Percentiles rank a stretch among this genome's conserved stretches.
These are phyloP conservation scores for Gastracanthus pulcherrimus DNA, from an alignment of 2,888 invertebrate species.

Conservation along the genomic window DNA sequence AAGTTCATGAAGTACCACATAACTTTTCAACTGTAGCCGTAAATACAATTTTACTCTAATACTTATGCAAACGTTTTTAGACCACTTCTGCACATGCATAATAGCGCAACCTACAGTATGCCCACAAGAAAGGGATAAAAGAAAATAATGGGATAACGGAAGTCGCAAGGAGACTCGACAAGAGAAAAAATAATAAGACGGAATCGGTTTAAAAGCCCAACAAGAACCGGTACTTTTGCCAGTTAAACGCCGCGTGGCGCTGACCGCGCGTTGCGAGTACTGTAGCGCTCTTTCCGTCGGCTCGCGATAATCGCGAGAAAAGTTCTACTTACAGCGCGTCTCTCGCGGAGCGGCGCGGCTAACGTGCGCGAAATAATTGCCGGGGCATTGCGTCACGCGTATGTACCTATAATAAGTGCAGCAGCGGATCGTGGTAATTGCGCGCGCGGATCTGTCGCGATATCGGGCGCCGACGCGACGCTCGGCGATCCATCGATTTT, in stretches of 20 bases:
- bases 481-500: constrained; percentile 22
- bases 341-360: neutral
- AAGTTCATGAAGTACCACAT: neutral
- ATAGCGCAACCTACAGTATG: neutral
- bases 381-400: constrained; percentile 15
- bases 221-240: constrained; percentile 30
- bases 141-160: constrained; percentile 35
- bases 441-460: constrained; percentile 14
- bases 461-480: neutral
- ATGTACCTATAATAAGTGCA: neutral
- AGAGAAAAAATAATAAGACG: neutral
- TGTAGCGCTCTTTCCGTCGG: neutral
- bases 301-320: constrained; percentile 5
- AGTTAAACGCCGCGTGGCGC: neutral
- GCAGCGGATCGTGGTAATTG: neutral
- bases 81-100: neutral
- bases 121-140: neutral
- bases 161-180: neutral
- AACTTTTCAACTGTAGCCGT: neutral
- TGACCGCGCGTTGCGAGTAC: neutral
- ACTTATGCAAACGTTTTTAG: neutral
- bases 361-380: constrained; percentile 5
- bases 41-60: neutral
- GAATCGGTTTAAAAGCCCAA: constrained; percentile 8
- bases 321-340: neutral